Conservation (phyloP, 2,888 invertebrate genomes). For the Galeopsomyia nigrocyanea region DNA sequence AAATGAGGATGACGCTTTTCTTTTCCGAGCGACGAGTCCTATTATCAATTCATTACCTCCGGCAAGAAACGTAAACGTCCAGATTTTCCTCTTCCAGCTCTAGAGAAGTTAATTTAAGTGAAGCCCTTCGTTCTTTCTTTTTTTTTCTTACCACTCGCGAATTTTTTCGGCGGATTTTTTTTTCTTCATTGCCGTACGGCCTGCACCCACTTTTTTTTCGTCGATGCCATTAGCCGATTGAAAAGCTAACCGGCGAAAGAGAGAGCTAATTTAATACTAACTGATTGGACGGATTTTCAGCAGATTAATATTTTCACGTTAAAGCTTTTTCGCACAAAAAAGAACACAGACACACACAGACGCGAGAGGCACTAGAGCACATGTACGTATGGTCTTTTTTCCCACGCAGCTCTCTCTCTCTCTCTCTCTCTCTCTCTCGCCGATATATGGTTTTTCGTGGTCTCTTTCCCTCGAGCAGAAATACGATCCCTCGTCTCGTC, state of each 20-base stretch:
- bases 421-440: slow-evolving; percentile 2
- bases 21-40: slow-evolving; percentile 6
- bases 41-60: slow-evolving; percentile 41
- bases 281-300: slow-evolving; percentile 30
- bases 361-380: background rate
- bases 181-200: too few relatives aligned
- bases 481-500: slow-evolving; percentile 41
- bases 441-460: slow-evolving; percentile 6
- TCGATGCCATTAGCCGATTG: slow-evolving; percentile 44
- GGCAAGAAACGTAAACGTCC: background rate
- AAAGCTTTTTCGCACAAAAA: background rate
- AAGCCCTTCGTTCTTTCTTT: too few relatives aligned
- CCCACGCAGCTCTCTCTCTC: background rate
- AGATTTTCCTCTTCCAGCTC: slow-evolving; percentile 11
- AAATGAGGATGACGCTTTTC: slow-evolving; percentile 47
- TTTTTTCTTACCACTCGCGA: too few relatives aligned
- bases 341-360: background rate
- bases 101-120: too few relatives aligned
- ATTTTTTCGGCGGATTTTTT: too few relatives aligned
- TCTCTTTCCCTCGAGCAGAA: slow-evolving; percentile 35
- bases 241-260: slow-evolving; percentile 2
- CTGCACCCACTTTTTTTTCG: background rate
- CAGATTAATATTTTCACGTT: slow-evolving; percentile 16
- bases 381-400: background rate
- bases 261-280: slow-evolving; percentile 26